These are phyloP conservation scores for Coelinius sp. DNA, from an alignment of 2,888 invertebrate species.

Conservation along the genomic window DNA sequence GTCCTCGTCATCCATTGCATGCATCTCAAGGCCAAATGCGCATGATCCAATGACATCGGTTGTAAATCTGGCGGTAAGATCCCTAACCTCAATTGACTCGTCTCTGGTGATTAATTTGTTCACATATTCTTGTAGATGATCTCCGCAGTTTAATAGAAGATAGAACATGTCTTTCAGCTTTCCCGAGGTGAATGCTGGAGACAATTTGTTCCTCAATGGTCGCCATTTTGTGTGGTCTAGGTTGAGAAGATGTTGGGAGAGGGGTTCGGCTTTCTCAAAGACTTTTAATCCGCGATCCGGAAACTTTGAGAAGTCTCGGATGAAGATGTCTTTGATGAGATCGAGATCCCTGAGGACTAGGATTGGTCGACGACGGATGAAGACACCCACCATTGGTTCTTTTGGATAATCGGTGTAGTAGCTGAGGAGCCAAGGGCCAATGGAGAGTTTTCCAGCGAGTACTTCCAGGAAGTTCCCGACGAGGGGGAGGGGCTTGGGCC, in stretches of 20 bases:
- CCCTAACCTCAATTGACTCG: conserved; percentile 56
- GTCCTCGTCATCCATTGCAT: conserved; percentile 63
- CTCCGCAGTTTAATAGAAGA: conserved; percentile 64
- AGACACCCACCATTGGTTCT: conserved; percentile 52
- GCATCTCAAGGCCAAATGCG: conserved; percentile 70
- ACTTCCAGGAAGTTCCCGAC: conserved; percentile 70
- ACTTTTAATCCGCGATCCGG: conserved; percentile 49
- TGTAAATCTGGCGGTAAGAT: conserved; percentile 68
- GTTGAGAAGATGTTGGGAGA: conserved; percentile 64
- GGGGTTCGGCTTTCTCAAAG: conserved; percentile 57
- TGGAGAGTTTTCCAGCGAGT: conserved; percentile 57
- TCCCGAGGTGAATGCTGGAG: conserved; percentile 71
- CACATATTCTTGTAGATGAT: conserved; percentile 61
- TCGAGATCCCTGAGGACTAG: conserved; percentile 53
- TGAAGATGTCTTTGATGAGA: conserved; percentile 54
- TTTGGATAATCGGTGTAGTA: conserved; percentile 43
- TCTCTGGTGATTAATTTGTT: conserved; percentile 43
- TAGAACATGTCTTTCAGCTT: conserved; percentile 72
- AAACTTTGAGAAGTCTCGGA: conserved; percentile 54
- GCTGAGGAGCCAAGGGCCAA: conserved; percentile 63
- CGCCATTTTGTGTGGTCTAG: conserved; percentile 69
- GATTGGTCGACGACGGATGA: conserved; percentile 45
- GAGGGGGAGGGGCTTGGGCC: conserved; percentile 65
- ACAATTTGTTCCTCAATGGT: conserved; percentile 68
- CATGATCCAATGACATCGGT: conserved; percentile 71